Conservation (phyloP, 2,797 vertebrate species). For the Melanotaenia nigrans region DNA sequence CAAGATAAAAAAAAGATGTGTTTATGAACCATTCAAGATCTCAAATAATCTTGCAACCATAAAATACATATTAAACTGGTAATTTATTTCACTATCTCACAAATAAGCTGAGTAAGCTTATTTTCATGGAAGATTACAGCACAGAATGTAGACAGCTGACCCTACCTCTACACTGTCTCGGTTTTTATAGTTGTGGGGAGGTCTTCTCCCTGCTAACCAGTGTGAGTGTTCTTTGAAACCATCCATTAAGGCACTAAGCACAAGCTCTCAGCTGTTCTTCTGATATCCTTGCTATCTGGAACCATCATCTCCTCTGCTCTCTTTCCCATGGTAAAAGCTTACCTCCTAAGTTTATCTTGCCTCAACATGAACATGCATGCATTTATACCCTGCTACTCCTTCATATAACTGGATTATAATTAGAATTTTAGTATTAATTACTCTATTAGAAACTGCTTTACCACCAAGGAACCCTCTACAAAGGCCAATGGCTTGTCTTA, state of each 20-base stretch:
- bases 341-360: slow-evolving; percentile 44
- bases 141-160: slow-evolving; percentile 33
- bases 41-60: not conserved
- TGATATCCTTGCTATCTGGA: slow-evolving; percentile 71
- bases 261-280: slow-evolving; percentile 66
- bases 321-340: slow-evolving; percentile 77
- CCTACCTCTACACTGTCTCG: slow-evolving; percentile 50
- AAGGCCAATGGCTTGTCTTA: not conserved
- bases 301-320: slow-evolving; percentile 62
- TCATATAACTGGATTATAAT: too few relatives aligned
- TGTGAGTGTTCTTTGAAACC: slow-evolving; percentile 76
- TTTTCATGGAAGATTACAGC: slow-evolving; percentile 4
- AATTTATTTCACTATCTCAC: not conserved
- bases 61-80: not conserved
- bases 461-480: not conserved
- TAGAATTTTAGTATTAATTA: not conserved
- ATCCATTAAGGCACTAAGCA: slow-evolving; percentile 78
- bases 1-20: not conserved
- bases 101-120: slow-evolving; percentile 5
- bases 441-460: not conserved
- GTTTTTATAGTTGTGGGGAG: slow-evolving; percentile 75
- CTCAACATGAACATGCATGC: slow-evolving; percentile 16
- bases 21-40: not conserved
- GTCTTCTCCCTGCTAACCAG: slow-evolving; percentile 71
- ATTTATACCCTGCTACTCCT: not conserved